A percentile compares a stretch with the other conserved stretches of the same genome.
Conservation (phyloP, 2,888 invertebrate genomes). For the Heliconius sara region DNA sequence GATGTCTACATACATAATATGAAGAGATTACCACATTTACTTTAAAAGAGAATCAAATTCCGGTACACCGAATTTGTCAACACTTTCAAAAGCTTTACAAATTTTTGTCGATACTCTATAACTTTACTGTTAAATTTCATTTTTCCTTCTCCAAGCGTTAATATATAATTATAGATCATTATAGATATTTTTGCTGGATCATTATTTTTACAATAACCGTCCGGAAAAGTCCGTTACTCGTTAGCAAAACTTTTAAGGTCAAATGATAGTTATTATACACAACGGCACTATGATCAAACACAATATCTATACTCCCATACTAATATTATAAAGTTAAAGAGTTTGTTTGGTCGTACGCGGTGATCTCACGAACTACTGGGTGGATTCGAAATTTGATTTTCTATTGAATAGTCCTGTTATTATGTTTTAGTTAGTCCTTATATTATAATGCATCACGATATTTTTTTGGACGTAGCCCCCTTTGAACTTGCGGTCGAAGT, state of each 20-base stretch:
- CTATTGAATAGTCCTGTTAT: too few species aligned
- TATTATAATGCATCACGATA: too few species aligned
- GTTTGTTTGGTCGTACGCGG: too few species aligned
- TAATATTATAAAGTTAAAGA: too few species aligned
- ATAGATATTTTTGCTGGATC: not conserved
- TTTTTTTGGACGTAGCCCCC: too few species aligned
- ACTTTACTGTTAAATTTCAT: not conserved
- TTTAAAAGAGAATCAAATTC: slow-evolving; percentile 2
- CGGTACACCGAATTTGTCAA: not conserved
- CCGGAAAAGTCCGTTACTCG: slow-evolving; percentile 24
- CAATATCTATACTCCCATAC: too few species aligned
- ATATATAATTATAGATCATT: slow-evolving; percentile 6
- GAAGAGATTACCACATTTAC: not conserved
- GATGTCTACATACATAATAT: not conserved
- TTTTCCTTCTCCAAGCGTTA: not conserved
- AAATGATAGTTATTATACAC: slow-evolving; percentile 10
- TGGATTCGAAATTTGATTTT: too few species aligned
- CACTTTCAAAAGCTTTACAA: not conserved
- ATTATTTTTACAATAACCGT: slow-evolving; percentile 23
- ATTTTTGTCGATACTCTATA: not conserved
- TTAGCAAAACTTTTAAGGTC: slow-evolving; percentile 12
- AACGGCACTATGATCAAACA: not conserved
- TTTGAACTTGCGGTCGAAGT: too few species aligned
- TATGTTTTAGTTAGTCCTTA: too few species aligned
- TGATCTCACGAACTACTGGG: too few species aligned